Evolutionary conservation across 2,113 vertebrate genomes (phyloP).

Genomic region (Saccopteryx leptura): DNA sequence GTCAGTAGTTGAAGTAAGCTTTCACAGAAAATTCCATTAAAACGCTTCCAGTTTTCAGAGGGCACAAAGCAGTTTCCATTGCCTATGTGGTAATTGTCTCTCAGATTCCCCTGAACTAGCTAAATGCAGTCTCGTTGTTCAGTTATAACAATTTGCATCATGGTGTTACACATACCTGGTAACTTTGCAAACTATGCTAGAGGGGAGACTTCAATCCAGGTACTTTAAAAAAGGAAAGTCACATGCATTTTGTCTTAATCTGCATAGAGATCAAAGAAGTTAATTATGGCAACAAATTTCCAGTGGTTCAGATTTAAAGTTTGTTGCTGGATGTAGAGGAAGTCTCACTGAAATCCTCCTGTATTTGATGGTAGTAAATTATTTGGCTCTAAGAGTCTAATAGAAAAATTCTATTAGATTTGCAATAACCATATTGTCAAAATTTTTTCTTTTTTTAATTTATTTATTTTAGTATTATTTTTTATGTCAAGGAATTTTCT

Average conservation of each 20-base stretch:
- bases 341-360: background rate
- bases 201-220: background rate
- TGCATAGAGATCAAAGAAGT: background rate
- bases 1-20: conserved; percentile 87
- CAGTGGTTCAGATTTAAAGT: background rate
- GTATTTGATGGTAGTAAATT: background rate
- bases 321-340: background rate
- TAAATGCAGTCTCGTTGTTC: background rate
- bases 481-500: background rate
- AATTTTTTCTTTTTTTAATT: no score
- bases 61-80: conserved; percentile 77
- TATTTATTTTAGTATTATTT: no score
- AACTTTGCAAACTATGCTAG: background rate
- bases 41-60: conserved; percentile 80
- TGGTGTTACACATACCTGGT: no score
- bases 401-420: background rate
- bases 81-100: conserved; percentile 19
- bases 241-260: background rate
- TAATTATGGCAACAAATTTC: background rate
- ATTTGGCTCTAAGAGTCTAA: background rate
- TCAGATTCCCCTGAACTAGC: background rate
- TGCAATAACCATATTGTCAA: background rate
- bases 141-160: background rate
- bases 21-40: conserved; percentile 87
- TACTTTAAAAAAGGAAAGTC: background rate